Percentiles rank a stretch among this genome's conserved stretches.
Conservation (phyloP, 2,113 vertebrate genomes). For the Jacana jacana region DNA sequence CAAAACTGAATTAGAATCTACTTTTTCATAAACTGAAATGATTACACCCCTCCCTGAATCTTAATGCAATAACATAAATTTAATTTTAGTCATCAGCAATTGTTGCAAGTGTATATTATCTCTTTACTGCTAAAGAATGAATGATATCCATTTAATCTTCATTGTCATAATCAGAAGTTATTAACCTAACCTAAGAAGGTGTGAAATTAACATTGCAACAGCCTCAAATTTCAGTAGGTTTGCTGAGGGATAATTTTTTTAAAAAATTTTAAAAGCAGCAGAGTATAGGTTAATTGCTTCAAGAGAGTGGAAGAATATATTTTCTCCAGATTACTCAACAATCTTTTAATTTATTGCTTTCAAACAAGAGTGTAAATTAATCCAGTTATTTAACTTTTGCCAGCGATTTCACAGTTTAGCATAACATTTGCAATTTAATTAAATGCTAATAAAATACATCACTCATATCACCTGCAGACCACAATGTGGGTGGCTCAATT, state of each 20-base stretch:
- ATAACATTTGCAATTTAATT: constrained; percentile 60
- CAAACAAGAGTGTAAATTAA: not conserved
- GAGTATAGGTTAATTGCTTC: not conserved
- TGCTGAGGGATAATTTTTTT: not conserved
- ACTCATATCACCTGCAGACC: constrained; percentile 23
- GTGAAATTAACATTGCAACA: constrained; percentile 14
- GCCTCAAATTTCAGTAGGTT: not conserved
- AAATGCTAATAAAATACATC: constrained; percentile 46
- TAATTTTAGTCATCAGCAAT: not conserved
- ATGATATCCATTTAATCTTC: constrained; percentile 10
- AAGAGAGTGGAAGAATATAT: not conserved
- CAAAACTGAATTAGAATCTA: not conserved
- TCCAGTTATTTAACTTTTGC: constrained; percentile 2
- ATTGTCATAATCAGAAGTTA: not conserved
- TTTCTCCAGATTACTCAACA: not conserved
- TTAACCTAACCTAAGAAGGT: constrained; percentile 26
- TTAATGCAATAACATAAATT: not conserved
- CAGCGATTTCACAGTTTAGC: constrained; percentile 33
- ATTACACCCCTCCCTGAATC: not conserved
- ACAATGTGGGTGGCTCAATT: constrained; percentile 34
- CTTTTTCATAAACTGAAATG: not conserved
- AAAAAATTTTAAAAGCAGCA: not conserved
- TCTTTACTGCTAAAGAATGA: not conserved
- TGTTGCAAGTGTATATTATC: not conserved
- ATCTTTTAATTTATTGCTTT: not conserved